Conservation (phyloP, 1,140 invertebrate species). For the Drosophila micromelanica region DNA sequence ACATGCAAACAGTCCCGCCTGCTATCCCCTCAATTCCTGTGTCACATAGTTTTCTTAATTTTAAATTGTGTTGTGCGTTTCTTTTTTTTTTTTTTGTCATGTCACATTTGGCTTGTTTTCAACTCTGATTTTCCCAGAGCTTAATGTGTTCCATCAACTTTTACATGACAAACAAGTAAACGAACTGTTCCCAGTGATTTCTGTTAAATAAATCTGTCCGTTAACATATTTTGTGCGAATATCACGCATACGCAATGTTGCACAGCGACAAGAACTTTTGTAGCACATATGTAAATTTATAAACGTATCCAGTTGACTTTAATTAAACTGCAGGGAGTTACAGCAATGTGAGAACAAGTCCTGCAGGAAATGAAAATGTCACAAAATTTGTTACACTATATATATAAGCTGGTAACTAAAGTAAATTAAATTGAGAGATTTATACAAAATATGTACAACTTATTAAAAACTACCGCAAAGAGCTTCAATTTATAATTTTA, state of each 20-base stretch:
- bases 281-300: neutral
- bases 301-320: neutral
- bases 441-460: too few species aligned
- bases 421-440: too few species aligned
- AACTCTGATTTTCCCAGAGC: conserved; percentile 29
- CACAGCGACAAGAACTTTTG: neutral
- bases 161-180: conserved; percentile 25
- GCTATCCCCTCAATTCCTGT: neutral
- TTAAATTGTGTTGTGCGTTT: conserved; percentile 32
- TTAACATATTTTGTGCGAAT: conserved; percentile 17
- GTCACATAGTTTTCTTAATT: conserved; percentile 25
- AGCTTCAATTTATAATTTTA: too few species aligned
- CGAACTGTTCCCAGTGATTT: conserved; percentile 18
- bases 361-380: too few species aligned
- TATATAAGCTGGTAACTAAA: too few species aligned
- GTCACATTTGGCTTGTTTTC: conserved; percentile 28
- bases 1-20: conserved; percentile 1
- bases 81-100: conserved; percentile 1
- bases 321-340: too few species aligned
- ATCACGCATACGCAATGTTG: conserved; percentile 37
- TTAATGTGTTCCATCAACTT: conserved; percentile 36
- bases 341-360: too few species aligned
- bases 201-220: conserved; percentile 4
- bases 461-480: too few species aligned
- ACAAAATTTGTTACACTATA: too few species aligned